Evolutionary conservation across 2,797 vertebrate genomes (phyloP).

Genomic region (Holocentrus rufus): DNA sequence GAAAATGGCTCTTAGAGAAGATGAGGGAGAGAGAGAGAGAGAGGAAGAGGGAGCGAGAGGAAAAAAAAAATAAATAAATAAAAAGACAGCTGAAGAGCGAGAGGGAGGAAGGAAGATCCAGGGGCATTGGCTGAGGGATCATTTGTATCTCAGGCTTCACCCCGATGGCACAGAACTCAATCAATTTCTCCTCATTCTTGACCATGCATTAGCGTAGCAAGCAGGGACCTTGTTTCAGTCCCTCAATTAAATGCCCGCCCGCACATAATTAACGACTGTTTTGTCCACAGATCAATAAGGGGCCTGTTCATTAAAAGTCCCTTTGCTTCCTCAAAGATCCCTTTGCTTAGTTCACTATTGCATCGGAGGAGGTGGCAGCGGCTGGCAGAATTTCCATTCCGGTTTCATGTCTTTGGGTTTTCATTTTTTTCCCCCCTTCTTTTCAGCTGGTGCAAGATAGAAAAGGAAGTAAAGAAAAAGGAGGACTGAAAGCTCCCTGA

Average conservation of each 20-base stretch:
- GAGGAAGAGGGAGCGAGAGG: neutral
- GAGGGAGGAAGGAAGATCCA: conserved; percentile 37
- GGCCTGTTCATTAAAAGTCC: conserved; percentile 82
- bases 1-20: conserved; percentile 26
- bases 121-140: conserved; percentile 56
- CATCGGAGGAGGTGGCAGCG: conserved; percentile 56
- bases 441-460: conserved; percentile 33
- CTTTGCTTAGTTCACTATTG: conserved; percentile 56
- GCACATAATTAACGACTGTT: conserved; percentile 85
- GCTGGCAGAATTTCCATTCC: conserved; percentile 60
- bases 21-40: conserved; percentile 20
- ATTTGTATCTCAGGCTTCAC: conserved; percentile 70
- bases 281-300: conserved; percentile 85
- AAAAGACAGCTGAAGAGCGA: conserved; percentile 15
- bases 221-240: conserved; percentile 73
- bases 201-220: conserved; percentile 69
- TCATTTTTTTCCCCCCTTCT: conserved; percentile 5
- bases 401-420: conserved; percentile 50
- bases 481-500: conserved; percentile 29
- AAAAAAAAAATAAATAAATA: neutral
- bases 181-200: conserved; percentile 75
- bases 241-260: conserved; percentile 81
- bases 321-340: conserved; percentile 73
- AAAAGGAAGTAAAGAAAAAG: conserved; percentile 44
- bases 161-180: conserved; percentile 69